Base-by-base conservation (phyloP, 2,888 invertebrate genomes). In the Neocrepidodera transversa region DNA sequence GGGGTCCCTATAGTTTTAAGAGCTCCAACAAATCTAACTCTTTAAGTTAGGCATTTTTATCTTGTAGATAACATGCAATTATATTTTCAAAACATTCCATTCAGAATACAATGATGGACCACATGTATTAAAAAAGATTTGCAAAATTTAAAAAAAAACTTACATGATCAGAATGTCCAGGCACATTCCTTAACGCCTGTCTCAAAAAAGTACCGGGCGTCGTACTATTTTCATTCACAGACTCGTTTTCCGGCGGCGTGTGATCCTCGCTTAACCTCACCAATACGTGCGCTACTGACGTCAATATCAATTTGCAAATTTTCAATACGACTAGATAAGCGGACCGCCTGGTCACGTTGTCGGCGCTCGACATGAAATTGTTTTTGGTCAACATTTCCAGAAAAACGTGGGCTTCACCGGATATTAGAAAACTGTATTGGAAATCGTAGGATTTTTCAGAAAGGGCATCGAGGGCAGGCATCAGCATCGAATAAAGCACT, bases 271-370 rank as follows among this genome's bases (percentile, higher is more conserved):
- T 79, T 13, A 80, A 64, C 52, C 75, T 74, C 42, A 88, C 90
- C 79, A 90, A 84, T 16, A 92, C 86, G 74, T 93, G 91, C 7
- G 92, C 94, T 62, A 95, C 86, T 6, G 94, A 91, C 26, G 93
- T 93, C 51, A 97, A 82, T 71, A 95, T 87, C 60, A 97, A 81
- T 81, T 97, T 97, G 67, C 92, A 90, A 68, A 97, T 85, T 76
- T 93, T 92, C 71, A 97, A 84, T 65, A 95, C 89, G 42, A 92
- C 91, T 73, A 94, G 84, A 79, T 92, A 95, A 7, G 95, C 95
- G 57, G 92, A 90, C 70, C 93, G 71, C 58, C 76, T 73, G 7
- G 75, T 78, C 3, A 87, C 85, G 72, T 88, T 86, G 75, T 93
- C 93, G 16, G 92, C 90, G 69, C 85, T 87, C 10, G 89, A 87